Base-by-base conservation (phyloP, 2,797 vertebrate species). In the Hapalemur alaotrensis region DNA sequence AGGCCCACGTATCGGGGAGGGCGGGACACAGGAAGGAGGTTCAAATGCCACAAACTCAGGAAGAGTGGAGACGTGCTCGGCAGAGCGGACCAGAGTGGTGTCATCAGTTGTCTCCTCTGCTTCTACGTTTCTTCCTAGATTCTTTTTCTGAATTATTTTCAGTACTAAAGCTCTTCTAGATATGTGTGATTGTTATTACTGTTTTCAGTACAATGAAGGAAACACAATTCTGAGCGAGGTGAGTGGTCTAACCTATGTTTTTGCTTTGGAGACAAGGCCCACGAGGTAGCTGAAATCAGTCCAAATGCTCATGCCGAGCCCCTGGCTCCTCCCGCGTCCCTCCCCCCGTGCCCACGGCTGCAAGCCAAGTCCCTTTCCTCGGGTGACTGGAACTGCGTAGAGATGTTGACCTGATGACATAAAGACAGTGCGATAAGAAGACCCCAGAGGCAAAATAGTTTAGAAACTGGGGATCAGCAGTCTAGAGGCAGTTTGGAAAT, bases 1-100 rank as follows among this genome's bases (percentile, higher is more conserved):
- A 23, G 12, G 1, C 8, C 46, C 57, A 28, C 17, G 8, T 2
- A 0, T 35, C 1, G 52, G 80, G n/a, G 30, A 76, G 43, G 28
- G 6, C 54, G 52, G 75, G 14, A 28, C 9, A 1, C 1, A 22
- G n/a, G 32, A 78, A 5, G 48, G 14, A 76, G 23, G 32, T 6
- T 12, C 41, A 1, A 7, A 14, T 8, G n/a, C 32, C 11, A 2
- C 2, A 17, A 41, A 63, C 9, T 35, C 30, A 20, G 18, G 14
- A 17, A 43, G 15, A 43, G 32, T 35, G 48, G 48, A 23, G 20
- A 8, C 0, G 13, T 14, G 30, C 11, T 12, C n/a, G 9, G 6
- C 4, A 1, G 43, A 3, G 3, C 2, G 1, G 5, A 4, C 1
- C 5, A 22, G 32, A 15, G 13, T 3, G 3, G 3, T 0, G 1